Percentiles rank a stretch among this genome's conserved stretches.
Evolutionary conservation across 37 sponge, comb jelly and placozoan genomes (phyloP).

Genomic region (Crambe crambe): DNA sequence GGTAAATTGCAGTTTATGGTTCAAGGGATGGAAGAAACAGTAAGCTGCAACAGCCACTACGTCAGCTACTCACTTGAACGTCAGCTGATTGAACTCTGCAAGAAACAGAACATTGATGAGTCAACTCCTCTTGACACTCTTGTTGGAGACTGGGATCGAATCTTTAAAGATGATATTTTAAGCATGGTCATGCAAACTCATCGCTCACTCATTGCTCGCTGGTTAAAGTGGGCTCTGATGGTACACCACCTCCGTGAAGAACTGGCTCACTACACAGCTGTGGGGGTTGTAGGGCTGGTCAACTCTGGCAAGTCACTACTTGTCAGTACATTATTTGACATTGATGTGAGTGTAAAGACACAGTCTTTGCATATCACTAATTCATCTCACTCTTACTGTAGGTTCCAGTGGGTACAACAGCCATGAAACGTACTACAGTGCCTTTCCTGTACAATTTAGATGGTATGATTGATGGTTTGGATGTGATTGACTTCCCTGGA

Average conservation of each 20-base stretch:
- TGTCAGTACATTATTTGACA: conserved; percentile 45
- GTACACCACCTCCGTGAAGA: conserved; percentile 60
- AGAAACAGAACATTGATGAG: conserved; percentile 12
- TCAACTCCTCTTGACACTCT: conserved; percentile 9
- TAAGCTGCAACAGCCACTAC: conserved; percentile 57
- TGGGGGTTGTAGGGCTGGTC: conserved; percentile 53
- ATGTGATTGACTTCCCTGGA: conserved; percentile 79
- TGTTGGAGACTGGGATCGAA: conserved; percentile 32
- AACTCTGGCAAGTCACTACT: conserved; percentile 67
- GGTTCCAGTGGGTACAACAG: conserved; percentile 62
- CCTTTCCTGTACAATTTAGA: conserved; percentile 71
- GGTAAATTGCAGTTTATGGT: conserved; percentile 60
- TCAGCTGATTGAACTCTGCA: conserved; percentile 58
- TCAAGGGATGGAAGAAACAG: conserved; percentile 44
- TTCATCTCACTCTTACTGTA: too few species aligned
- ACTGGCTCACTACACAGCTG: conserved; percentile 59
- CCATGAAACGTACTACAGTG: conserved; percentile 63
- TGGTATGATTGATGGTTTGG: conserved; percentile 40
- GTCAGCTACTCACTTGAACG: conserved; percentile 71
- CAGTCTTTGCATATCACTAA: too few species aligned
- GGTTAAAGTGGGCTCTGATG: conserved; percentile 65
- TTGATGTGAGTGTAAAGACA: conserved; percentile 33
- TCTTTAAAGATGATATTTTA: conserved; percentile 51
- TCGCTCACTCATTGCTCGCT: conserved; percentile 62
- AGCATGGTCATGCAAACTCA: conserved; percentile 11